phyloP scores from a whole-genome alignment of 2,797 vertebrate species.

The Enteromius paludinosus region DNA sequence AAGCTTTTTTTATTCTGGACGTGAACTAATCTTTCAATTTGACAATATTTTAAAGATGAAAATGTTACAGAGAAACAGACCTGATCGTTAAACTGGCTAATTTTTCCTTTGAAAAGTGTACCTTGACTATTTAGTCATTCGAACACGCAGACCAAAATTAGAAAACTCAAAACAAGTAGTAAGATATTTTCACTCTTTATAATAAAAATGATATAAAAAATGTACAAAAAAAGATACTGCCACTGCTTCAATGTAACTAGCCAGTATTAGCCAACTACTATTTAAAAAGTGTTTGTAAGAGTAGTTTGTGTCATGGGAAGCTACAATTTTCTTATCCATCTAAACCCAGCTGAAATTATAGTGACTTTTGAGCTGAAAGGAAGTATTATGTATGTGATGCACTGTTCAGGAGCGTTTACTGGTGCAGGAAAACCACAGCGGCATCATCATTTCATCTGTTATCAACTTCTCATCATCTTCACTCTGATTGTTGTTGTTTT shows the following conservation, averaged over 20 bases:
- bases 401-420: not conserved
- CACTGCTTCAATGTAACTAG: not conserved
- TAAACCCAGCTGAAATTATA: not conserved
- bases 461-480: slow-evolving; percentile 19
- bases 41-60: not conserved
- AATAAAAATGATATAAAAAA: not conserved
- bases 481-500: slow-evolving; percentile 46
- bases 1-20: not conserved
- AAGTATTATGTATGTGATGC: not conserved
- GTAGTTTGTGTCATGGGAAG: not conserved
- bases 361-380: not conserved
- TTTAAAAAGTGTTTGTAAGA: not conserved
- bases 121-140: not conserved
- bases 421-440: not conserved
- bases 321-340: not conserved
- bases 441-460: slow-evolving; percentile 14
- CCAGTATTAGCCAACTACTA: not conserved
- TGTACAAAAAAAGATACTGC: not conserved
- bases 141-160: not conserved
- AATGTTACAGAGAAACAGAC: not conserved
- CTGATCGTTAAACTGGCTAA: no score
- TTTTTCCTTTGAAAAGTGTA: not conserved
- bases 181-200: not conserved
- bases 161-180: not conserved
- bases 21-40: not conserved